These are phyloP conservation scores for Anguilla megastoma DNA, from an alignment of 2,797 vertebrate species.

Conservation along the genomic window DNA sequence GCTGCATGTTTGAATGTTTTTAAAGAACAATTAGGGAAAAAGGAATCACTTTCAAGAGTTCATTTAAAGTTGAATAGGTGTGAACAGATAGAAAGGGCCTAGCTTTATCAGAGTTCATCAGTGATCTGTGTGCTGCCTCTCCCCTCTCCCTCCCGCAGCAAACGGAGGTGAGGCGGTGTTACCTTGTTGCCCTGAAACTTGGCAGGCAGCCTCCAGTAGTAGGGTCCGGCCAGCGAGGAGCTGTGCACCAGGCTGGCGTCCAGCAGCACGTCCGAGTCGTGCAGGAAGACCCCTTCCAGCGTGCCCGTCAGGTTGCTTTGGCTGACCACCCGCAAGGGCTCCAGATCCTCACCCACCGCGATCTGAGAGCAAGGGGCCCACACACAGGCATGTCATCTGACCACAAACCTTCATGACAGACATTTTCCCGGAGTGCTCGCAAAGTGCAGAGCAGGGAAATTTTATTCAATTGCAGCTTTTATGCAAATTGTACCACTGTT, in stretches of 20 bases:
- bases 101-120: background rate
- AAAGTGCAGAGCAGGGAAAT: background rate
- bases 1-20: background rate
- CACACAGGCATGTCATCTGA: background rate
- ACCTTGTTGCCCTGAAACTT: slow-evolving; percentile 86
- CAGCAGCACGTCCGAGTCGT: slow-evolving; percentile 75
- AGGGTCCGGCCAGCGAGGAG: slow-evolving; percentile 67
- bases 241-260: slow-evolving; percentile 70
- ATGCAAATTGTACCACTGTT: background rate
- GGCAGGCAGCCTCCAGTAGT: slow-evolving; percentile 86
- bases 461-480: background rate
- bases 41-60: background rate
- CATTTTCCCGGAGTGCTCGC: background rate
- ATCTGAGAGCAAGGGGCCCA: slow-evolving; percentile 66
- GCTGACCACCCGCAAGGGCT: slow-evolving; percentile 75
- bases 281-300: slow-evolving; percentile 75
- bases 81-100: background rate
- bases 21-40: background rate
- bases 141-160: background rate
- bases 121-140: background rate
- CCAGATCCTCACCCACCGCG: slow-evolving; percentile 56
- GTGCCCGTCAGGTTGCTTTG: slow-evolving; percentile 78
- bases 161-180: slow-evolving; percentile 23
- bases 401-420: background rate
- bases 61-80: background rate